A percentile compares a stretch with the other conserved stretches of the same genome.
phyloP scores from a whole-genome alignment of 1,140 invertebrate genomes.

The Zaprionus taronus region DNA sequence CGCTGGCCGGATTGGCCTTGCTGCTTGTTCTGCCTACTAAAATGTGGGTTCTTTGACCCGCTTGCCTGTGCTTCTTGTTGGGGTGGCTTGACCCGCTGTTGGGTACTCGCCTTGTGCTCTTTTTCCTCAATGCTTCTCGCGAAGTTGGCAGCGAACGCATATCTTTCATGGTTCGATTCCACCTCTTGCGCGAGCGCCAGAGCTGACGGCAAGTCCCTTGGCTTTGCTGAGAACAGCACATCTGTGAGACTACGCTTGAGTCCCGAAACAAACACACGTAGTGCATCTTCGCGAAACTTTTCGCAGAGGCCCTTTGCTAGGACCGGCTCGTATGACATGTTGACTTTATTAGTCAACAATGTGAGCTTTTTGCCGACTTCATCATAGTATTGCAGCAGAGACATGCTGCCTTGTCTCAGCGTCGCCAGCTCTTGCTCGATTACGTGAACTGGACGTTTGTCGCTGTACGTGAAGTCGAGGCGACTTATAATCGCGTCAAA shows the following conservation, averaged over 20 bases:
- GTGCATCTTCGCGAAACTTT: background rate
- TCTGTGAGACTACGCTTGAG: background rate
- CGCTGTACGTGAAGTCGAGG: constrained; percentile 42
- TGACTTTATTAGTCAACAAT: constrained; percentile 43
- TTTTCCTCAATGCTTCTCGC: background rate
- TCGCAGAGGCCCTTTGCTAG: background rate
- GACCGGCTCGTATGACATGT: constrained; percentile 21
- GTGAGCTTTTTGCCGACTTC: constrained; percentile 37
- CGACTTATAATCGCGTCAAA: constrained; percentile 47
- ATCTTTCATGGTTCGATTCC: background rate
- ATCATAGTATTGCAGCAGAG: constrained; percentile 29
- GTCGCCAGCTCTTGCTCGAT: constrained; percentile 41
- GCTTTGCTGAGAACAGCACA: background rate
- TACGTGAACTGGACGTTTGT: constrained; percentile 41
- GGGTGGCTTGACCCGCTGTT: background rate
- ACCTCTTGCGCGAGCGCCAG: background rate
- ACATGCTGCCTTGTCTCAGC: constrained; percentile 15
- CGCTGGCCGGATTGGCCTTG: background rate
- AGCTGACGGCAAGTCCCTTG: background rate
- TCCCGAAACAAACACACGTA: background rate
- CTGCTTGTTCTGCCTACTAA: background rate
- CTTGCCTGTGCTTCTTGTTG: background rate
- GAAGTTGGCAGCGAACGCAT: background rate
- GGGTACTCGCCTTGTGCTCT: background rate
- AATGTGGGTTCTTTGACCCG: background rate